These are phyloP conservation scores for Anaspis maculata DNA, from an alignment of 2,888 invertebrate genomes.

Conservation along the genomic window DNA sequence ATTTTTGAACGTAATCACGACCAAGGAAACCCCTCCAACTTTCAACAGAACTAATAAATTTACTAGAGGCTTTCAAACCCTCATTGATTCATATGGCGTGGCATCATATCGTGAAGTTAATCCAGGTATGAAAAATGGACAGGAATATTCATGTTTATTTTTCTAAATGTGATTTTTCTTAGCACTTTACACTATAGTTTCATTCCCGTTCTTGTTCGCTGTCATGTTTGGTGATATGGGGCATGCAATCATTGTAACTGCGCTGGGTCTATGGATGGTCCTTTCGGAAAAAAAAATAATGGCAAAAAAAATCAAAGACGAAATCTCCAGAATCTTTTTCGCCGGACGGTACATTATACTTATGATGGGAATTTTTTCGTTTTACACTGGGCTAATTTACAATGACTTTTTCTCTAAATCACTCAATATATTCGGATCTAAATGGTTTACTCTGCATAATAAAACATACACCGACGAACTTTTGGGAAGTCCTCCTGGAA, in stretches of 20 bases:
- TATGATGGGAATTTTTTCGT: slow-evolving; percentile 69
- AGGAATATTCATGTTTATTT: too few species aligned
- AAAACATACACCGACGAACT: slow-evolving; percentile 23
- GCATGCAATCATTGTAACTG: slow-evolving; percentile 76
- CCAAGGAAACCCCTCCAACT: slow-evolving; percentile 59
- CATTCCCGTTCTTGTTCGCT: slow-evolving; percentile 92
- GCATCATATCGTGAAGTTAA: slow-evolving; percentile 69
- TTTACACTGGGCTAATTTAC: slow-evolving; percentile 71
- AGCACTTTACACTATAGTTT: slow-evolving; percentile 56
- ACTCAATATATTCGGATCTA: slow-evolving; percentile 61
- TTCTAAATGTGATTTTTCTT: too few species aligned
- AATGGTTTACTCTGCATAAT: slow-evolving; percentile 46
- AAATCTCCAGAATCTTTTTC: slow-evolving; percentile 70
- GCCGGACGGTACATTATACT: slow-evolving; percentile 70
- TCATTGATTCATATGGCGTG: slow-evolving; percentile 70
- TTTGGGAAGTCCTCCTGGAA: slow-evolving; percentile 19
- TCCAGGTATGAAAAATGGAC: too few species aligned
- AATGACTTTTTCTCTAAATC: slow-evolving; percentile 75
- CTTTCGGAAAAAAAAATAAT: slow-evolving; percentile 66
- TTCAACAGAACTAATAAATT: slow-evolving; percentile 67
- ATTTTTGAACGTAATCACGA: slow-evolving; percentile 61
- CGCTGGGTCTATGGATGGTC: slow-evolving; percentile 76
- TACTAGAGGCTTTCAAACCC: slow-evolving; percentile 63
- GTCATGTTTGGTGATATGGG: slow-evolving; percentile 96
- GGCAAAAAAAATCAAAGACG: slow-evolving; percentile 61